Evolutionary conservation across 2,888 invertebrate genomes (phyloP).

Genomic region (Hydrotaea cyrtoneurina): DNA sequence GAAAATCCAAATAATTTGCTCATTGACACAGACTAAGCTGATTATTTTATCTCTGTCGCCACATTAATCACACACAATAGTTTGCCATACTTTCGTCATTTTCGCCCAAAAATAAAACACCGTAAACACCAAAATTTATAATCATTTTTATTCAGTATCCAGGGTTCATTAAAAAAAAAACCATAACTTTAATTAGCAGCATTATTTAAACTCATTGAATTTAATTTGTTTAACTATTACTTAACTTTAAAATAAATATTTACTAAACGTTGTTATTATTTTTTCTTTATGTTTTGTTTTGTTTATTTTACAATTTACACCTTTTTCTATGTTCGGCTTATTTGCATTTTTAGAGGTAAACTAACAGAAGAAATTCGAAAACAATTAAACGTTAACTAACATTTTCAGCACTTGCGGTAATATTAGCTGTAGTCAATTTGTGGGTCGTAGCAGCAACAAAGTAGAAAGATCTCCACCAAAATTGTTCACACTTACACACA

Average conservation of each 20-base stretch:
- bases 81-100: too few species aligned
- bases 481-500: background rate
- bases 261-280: background rate
- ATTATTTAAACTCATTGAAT: background rate
- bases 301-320: background rate
- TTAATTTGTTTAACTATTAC: background rate
- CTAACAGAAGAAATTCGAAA: slow-evolving; percentile 6
- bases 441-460: slow-evolving; percentile 22
- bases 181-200: background rate
- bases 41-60: too few species aligned
- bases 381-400: slow-evolving; percentile 16
- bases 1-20: too few species aligned
- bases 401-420: slow-evolving; percentile 21
- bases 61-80: too few species aligned
- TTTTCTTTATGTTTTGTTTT: background rate
- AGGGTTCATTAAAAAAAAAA: background rate
- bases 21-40: too few species aligned
- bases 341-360: background rate
- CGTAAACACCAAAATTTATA: slow-evolving; percentile 14
- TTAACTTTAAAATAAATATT: slow-evolving; percentile 10
- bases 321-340: background rate
- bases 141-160: background rate
- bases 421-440: background rate
- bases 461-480: background rate
- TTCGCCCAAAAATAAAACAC: background rate